A percentile compares a stretch with the other conserved stretches of the same genome.
phyloP scores from a whole-genome alignment of 2,888 invertebrate species.

The Heliconius hortense region DNA sequence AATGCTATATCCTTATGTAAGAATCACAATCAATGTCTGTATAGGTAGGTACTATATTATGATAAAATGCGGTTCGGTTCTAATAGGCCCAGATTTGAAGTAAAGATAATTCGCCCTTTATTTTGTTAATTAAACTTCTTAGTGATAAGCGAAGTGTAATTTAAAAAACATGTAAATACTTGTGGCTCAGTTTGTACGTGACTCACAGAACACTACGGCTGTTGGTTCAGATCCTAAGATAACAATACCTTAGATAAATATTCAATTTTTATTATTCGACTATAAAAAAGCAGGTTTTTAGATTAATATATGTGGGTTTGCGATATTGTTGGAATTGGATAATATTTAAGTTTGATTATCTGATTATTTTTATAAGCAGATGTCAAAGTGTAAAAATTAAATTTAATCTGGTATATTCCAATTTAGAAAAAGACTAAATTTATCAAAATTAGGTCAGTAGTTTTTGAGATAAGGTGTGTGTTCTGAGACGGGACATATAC shows the following conservation, averaged over 20 bases:
- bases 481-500: too few relatives aligned
- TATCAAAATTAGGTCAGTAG: too few relatives aligned
- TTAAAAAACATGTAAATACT: not conserved
- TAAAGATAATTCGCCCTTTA: slow-evolving; percentile 7
- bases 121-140: slow-evolving; percentile 19
- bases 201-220: not conserved
- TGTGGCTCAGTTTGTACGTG: not conserved
- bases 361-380: too few relatives aligned
- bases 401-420: too few relatives aligned
- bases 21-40: not conserved
- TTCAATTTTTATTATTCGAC: not conserved
- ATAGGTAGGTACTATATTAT: not conserved
- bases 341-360: too few relatives aligned
- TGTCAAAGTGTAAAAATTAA: too few relatives aligned
- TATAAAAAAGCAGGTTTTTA: not conserved
- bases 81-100: slow-evolving; percentile 6
- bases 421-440: too few relatives aligned
- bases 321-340: too few relatives aligned
- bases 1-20: not conserved
- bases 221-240: not conserved
- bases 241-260: not conserved
- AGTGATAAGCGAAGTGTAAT: not conserved
- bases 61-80: not conserved
- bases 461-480: too few relatives aligned
- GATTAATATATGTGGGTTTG: not conserved